Evolutionary conservation across 2,888 invertebrate genomes (phyloP).

Genomic region (Clanis bilineata): DNA sequence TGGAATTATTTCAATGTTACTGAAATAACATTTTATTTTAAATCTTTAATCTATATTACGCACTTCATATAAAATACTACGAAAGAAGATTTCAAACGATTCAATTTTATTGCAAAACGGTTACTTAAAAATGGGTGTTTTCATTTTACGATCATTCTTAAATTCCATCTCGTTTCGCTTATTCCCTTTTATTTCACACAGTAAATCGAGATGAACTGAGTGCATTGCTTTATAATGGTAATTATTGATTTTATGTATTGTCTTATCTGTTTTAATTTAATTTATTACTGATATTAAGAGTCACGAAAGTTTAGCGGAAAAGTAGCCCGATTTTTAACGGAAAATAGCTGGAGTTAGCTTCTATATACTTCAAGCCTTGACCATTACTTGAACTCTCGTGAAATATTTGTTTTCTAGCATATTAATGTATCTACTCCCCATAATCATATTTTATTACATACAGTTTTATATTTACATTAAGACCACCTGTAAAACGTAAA

Average conservation of each 20-base stretch:
- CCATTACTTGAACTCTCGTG: too few relatives aligned
- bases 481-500: too few relatives aligned
- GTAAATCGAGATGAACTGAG: slow-evolving; percentile 15
- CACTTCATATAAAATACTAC: neutral
- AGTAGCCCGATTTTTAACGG: too few relatives aligned
- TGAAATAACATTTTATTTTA: neutral
- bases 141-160: slow-evolving; percentile 31
- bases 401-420: too few relatives aligned
- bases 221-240: neutral
- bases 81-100: slow-evolving; percentile 1
- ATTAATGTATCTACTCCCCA: too few relatives aligned
- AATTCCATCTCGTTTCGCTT: slow-evolving; percentile 32
- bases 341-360: too few relatives aligned
- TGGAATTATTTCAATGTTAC: neutral
- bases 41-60: neutral
- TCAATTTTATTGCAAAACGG: slow-evolving; percentile 24
- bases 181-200: slow-evolving; percentile 29
- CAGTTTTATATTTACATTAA: too few relatives aligned
- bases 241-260: neutral
- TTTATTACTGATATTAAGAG: neutral
- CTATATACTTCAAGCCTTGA: too few relatives aligned
- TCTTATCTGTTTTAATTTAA: neutral
- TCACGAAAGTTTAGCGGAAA: too few relatives aligned
- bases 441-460: too few relatives aligned
- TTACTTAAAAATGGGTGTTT: slow-evolving; percentile 30